Percentiles rank a stretch among this genome's conserved stretches.
phyloP scores from a whole-genome alignment of 1,140 invertebrate genomes.

The Drosophila prosaltans region DNA sequence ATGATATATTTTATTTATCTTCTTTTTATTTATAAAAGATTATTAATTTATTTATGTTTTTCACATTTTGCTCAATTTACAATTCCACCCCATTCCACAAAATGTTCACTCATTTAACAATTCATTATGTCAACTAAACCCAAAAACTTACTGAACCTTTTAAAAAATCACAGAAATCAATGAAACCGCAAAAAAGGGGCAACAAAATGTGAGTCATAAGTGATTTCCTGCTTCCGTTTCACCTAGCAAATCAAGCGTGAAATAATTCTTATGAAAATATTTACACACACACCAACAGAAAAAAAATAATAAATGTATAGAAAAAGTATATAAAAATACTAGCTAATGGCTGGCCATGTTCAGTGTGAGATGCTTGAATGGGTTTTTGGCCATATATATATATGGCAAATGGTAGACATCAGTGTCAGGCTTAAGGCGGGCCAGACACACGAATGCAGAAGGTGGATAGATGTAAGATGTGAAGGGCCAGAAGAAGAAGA shows the following conservation, averaged over 20 bases:
- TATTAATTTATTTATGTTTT: background rate
- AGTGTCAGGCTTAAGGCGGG: slow-evolving; percentile 72
- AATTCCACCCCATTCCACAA: background rate
- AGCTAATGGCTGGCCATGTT: slow-evolving; percentile 63
- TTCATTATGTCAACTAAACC: slow-evolving; percentile 54
- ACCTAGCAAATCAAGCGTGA: slow-evolving; percentile 68
- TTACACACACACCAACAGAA: slow-evolving; percentile 58
- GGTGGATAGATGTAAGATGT: background rate
- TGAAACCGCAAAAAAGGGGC: slow-evolving; percentile 43
- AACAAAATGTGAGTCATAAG: slow-evolving; percentile 76
- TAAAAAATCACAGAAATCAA: slow-evolving; percentile 63
- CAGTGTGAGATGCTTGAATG: slow-evolving; percentile 54
- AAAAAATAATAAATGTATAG: slow-evolving; percentile 29
- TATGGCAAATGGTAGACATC: slow-evolving; percentile 63
- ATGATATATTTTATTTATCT: background rate
- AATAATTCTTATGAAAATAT: slow-evolving; percentile 77
- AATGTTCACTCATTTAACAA: slow-evolving; percentile 29
- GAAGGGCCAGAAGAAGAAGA: slow-evolving; percentile 15
- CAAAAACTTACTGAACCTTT: slow-evolving; percentile 57
- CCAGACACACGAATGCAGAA: slow-evolving; percentile 43
- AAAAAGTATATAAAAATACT: slow-evolving; percentile 44
- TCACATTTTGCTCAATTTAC: background rate
- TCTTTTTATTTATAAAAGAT: background rate
- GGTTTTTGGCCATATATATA: slow-evolving; percentile 15
- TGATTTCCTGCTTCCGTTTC: slow-evolving; percentile 72